These are phyloP conservation scores for Parasteatoda tepidariorum DNA, from an alignment of 1,140 invertebrate genomes.

Conservation along the genomic window DNA sequence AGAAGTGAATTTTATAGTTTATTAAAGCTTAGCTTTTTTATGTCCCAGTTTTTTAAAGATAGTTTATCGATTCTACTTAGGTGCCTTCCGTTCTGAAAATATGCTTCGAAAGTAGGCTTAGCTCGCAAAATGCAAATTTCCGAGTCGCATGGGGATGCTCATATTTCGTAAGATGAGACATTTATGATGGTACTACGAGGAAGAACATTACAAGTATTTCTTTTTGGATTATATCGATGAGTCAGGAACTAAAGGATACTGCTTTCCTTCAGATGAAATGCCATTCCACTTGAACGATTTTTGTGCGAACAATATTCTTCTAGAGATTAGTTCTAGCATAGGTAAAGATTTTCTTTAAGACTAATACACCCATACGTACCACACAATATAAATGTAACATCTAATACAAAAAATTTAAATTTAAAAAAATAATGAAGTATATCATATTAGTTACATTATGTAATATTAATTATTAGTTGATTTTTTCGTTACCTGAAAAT, in stretches of 20 bases:
- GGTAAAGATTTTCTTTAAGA: too few species aligned
- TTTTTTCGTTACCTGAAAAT: too few species aligned
- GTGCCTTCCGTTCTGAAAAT: not conserved
- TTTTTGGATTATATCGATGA: not conserved
- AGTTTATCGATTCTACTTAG: slow-evolving; percentile 34
- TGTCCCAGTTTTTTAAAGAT: slow-evolving; percentile 11
- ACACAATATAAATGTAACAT: too few species aligned
- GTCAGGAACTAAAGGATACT: not conserved
- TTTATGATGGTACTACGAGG: not conserved
- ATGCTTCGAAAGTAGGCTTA: not conserved
- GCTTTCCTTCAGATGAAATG: not conserved
- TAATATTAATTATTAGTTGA: too few species aligned
- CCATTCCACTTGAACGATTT: not conserved
- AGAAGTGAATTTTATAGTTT: slow-evolving; percentile 43
- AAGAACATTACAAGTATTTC: not conserved
- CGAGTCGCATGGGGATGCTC: not conserved
- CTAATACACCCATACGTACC: too few species aligned
- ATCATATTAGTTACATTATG: too few species aligned
- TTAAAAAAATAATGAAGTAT: too few species aligned
- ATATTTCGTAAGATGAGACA: not conserved
- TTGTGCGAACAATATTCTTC: not conserved
- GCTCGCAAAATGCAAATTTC: slow-evolving; percentile 15
- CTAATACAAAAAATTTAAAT: too few species aligned
- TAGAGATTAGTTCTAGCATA: too few species aligned
- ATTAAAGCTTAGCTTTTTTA: slow-evolving; percentile 23